Percentiles rank a stretch among this genome's conserved stretches.
Conservation (phyloP, 2,113 vertebrate species). For the Ictidomys tridecemlineatus region DNA sequence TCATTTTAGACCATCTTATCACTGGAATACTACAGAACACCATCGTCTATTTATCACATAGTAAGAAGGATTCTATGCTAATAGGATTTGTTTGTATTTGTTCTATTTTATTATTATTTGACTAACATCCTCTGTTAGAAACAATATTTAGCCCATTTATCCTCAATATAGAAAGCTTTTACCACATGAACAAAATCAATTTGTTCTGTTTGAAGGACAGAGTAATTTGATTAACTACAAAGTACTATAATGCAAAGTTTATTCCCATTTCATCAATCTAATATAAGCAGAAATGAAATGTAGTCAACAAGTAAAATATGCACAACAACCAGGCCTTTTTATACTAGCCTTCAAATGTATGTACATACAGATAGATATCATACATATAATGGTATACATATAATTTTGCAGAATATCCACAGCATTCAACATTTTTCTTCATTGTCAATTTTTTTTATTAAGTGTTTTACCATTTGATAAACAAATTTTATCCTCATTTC, state of each 20-base stretch:
- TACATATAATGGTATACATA: background rate
- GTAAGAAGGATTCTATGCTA: conserved; percentile 3
- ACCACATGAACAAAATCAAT: background rate
- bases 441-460: background rate
- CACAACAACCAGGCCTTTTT: background rate
- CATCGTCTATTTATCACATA: background rate
- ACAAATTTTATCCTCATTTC: conserved; percentile 19
- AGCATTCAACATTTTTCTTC: conserved; percentile 6
- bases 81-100: background rate
- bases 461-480: background rate
- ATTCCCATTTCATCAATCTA: conserved; percentile 27
- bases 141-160: conserved; percentile 11
- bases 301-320: background rate
- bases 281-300: conserved; percentile 10
- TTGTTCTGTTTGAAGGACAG: background rate
- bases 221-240: background rate
- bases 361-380: background rate
- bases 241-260: background rate
- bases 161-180: conserved; percentile 49
- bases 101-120: background rate
- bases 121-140: background rate
- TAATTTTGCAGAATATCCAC: background rate
- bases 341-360: background rate
- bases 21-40: background rate
- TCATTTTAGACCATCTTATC: background rate